phyloP scores from a whole-genome alignment of 2,888 invertebrate species.

The Fragum whitleyi region DNA sequence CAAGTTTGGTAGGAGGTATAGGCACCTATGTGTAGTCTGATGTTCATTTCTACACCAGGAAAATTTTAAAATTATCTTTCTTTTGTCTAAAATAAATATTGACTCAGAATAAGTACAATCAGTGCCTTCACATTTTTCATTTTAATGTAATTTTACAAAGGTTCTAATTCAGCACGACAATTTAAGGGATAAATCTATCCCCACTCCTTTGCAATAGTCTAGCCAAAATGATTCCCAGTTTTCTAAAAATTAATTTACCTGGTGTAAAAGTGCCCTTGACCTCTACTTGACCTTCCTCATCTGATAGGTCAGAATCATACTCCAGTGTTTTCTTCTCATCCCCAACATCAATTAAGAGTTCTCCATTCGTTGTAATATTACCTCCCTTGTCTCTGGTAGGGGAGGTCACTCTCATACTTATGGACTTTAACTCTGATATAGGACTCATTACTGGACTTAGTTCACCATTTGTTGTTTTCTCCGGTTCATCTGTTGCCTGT shows the following conservation, averaged over 20 bases:
- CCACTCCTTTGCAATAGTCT: too few species aligned
- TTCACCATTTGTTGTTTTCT: constrained; percentile 18
- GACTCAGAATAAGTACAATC: too few species aligned
- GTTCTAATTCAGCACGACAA: too few species aligned
- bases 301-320: constrained; percentile 70
- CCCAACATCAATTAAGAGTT: constrained; percentile 55
- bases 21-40: too few species aligned
- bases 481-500: neutral
- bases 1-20: too few species aligned
- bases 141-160: too few species aligned
- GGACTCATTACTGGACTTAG: constrained; percentile 41
- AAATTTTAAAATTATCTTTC: too few species aligned
- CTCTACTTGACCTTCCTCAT: constrained; percentile 59
- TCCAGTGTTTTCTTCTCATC: constrained; percentile 43
- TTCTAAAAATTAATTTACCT: constrained; percentile 56
- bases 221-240: too few species aligned
- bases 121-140: too few species aligned
- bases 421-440: constrained; percentile 53
- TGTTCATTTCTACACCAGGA: too few species aligned
- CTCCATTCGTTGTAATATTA: constrained; percentile 32
- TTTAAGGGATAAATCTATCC: too few species aligned
- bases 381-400: constrained; percentile 45
- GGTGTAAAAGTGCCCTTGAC: constrained; percentile 71
- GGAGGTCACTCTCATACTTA: constrained; percentile 63
- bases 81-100: too few species aligned